A percentile compares a stretch with the other conserved stretches of the same genome.
phyloP scores from a whole-genome alignment of 2,797 vertebrate genomes.

The Ctenosaura bakeri region DNA sequence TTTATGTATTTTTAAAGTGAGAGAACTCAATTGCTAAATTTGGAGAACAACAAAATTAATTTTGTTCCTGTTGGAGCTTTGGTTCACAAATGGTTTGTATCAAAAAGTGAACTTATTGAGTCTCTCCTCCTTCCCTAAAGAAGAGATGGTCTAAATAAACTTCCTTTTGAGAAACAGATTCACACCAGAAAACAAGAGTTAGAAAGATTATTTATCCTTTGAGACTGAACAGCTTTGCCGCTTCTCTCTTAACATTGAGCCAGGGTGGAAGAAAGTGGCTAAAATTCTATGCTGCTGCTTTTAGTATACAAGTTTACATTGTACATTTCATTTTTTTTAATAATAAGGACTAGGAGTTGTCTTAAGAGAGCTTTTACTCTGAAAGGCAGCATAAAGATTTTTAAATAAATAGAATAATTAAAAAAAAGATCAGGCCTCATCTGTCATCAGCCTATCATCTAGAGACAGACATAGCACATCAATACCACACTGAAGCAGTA shows the following conservation, averaged over 20 bases:
- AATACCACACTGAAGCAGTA: too few species aligned
- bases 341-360: background rate
- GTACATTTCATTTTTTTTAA: background rate
- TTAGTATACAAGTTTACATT: background rate
- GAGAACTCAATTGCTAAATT: background rate
- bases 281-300: background rate
- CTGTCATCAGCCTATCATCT: too few species aligned
- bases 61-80: background rate
- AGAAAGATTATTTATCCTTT: background rate
- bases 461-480: too few species aligned
- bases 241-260: background rate
- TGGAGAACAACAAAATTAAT: background rate
- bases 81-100: background rate
- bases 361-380: background rate
- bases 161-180: background rate
- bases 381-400: background rate
- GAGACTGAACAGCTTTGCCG: background rate
- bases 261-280: background rate
- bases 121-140: background rate
- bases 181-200: background rate
- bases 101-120: background rate
- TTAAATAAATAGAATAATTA: background rate
- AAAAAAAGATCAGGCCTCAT: too few species aligned
- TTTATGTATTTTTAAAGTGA: background rate
- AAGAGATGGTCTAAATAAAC: background rate